phyloP scores from a whole-genome alignment of 2,888 invertebrate genomes.

The Cheilosia vulpina region DNA sequence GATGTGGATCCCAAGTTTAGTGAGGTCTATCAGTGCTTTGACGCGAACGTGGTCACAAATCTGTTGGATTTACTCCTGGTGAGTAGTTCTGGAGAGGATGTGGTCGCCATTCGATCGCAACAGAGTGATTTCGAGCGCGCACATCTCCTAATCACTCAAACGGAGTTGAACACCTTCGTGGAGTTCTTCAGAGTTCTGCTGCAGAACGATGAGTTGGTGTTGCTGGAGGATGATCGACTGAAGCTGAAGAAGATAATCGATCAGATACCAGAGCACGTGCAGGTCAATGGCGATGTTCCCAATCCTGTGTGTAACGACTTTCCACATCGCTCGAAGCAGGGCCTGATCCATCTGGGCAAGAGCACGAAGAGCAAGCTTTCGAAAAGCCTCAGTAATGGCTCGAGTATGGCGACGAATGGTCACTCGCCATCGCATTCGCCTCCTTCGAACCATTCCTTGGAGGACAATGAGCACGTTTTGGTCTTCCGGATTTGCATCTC shows the following conservation, averaged over 20 bases:
- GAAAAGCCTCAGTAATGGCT: constrained; percentile 80
- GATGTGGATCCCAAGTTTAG: constrained; percentile 90
- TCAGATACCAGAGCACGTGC: constrained; percentile 82
- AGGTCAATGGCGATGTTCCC: constrained; percentile 76
- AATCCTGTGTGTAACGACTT: constrained; percentile 12
- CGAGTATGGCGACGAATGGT: constrained; percentile 58
- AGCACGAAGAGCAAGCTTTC: constrained; percentile 82
- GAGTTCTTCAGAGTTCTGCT: constrained; percentile 85
- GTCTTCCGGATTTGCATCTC: constrained; percentile 88
- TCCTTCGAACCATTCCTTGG: constrained; percentile 67
- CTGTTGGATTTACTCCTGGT: constrained; percentile 88
- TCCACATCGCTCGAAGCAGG: constrained; percentile 78
- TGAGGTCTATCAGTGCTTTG: constrained; percentile 92
- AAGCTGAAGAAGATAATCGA: constrained; percentile 84
- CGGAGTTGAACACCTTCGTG: constrained; percentile 87
- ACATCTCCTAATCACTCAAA: constrained; percentile 88
- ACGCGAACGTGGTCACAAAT: constrained; percentile 90
- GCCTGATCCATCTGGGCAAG: constrained; percentile 81
- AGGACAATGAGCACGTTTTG: constrained; percentile 85
- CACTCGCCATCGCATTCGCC: constrained; percentile 78
- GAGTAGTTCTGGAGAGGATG: constrained; percentile 83
- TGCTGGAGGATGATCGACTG: constrained; percentile 83
- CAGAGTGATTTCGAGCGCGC: constrained; percentile 86
- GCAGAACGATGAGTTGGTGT: constrained; percentile 80
- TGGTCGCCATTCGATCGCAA: constrained; percentile 83